Evolutionary conservation across 2,797 vertebrate genomes (phyloP).

Genomic region (Chaetodon trifasciatus): DNA sequence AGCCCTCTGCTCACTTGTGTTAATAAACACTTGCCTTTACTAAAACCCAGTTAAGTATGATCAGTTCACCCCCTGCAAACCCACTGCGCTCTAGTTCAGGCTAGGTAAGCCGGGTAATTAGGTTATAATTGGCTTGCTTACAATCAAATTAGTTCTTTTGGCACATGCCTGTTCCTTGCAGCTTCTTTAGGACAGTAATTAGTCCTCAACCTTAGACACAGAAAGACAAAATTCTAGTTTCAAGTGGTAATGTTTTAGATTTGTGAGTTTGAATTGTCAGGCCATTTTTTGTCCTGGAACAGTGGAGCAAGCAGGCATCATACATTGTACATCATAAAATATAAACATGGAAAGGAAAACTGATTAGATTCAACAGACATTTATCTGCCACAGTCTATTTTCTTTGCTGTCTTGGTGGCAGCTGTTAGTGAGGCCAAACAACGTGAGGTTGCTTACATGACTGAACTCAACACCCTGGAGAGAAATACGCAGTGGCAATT

Average conservation of each 20-base stretch:
- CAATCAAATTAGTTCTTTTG: conserved; percentile 74
- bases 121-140: conserved; percentile 77
- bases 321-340: neutral
- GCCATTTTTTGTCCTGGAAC: conserved; percentile 13
- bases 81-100: conserved; percentile 71
- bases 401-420: conserved; percentile 53
- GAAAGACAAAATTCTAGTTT: conserved; percentile 31
- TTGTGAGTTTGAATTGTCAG: conserved; percentile 4
- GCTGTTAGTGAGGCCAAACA: conserved; percentile 64
- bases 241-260: neutral
- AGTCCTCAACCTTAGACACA: conserved; percentile 40
- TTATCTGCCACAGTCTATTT: conserved; percentile 68
- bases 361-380: conserved; percentile 34
- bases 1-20: conserved; percentile 58
- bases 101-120: conserved; percentile 80
- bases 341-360: neutral
- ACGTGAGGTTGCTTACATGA: conserved; percentile 66
- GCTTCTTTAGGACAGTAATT: conserved; percentile 65
- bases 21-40: conserved; percentile 70
- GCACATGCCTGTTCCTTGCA: conserved; percentile 63
- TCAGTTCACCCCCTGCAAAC: conserved; percentile 59
- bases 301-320: conserved; percentile 11
- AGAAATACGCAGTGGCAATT: conserved; percentile 66
- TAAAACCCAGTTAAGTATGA: conserved; percentile 70
- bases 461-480: conserved; percentile 65